Conservation (phyloP, 1,140 invertebrate genomes). For the Pseudoatta argentina region DNA sequence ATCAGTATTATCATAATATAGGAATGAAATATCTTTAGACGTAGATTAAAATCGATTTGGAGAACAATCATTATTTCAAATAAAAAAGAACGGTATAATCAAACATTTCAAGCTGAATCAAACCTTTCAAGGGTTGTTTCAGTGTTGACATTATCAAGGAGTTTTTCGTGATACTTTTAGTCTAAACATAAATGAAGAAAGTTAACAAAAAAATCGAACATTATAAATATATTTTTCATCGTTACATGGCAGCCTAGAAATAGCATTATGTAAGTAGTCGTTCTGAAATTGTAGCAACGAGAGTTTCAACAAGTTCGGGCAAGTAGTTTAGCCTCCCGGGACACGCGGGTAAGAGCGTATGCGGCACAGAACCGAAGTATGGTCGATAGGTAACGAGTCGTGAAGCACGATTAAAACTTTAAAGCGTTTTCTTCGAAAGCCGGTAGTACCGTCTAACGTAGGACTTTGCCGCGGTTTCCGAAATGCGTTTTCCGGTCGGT, state of each 20-base stretch:
- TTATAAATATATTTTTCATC: constrained; percentile 56
- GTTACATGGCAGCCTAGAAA: constrained; percentile 37
- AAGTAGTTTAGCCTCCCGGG: constrained; percentile 62
- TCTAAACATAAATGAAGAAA: background rate
- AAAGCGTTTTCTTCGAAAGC: constrained; percentile 65
- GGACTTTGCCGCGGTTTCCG: constrained; percentile 49
- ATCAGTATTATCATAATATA: constrained; percentile 6
- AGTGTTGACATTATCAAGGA: background rate
- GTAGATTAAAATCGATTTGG: constrained; percentile 8
- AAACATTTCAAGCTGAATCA: background rate
- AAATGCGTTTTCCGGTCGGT: constrained; percentile 77
- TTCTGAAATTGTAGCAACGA: constrained; percentile 63
- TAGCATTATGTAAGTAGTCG: constrained; percentile 58
- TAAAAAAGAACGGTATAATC: background rate
- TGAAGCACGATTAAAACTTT: constrained; percentile 78
- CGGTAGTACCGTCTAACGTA: constrained; percentile 64
- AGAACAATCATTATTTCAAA: background rate
- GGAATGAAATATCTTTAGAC: background rate
- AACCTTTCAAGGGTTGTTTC: background rate
- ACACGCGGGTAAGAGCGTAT: constrained; percentile 64
- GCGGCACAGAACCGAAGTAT: constrained; percentile 64
- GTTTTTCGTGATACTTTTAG: background rate
- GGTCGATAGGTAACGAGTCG: constrained; percentile 74
- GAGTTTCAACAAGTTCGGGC: constrained; percentile 65
- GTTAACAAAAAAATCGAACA: background rate